A percentile compares a stretch with the other conserved stretches of the same genome.
These are phyloP conservation scores for Megamerina dolium DNA, from an alignment of 2,888 invertebrate species.

Conservation along the genomic window DNA sequence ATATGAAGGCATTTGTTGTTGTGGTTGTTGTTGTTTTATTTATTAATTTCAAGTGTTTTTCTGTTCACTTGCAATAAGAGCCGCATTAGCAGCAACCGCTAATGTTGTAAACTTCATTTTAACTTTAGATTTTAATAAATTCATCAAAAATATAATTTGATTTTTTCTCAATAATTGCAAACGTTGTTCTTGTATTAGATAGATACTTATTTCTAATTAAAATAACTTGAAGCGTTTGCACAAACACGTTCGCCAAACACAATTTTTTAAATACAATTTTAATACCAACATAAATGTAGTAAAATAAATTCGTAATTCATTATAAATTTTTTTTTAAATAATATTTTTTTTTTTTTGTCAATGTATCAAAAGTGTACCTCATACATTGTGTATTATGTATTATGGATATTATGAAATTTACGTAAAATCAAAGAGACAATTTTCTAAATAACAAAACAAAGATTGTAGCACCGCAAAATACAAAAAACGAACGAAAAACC, in stretches of 20 bases:
- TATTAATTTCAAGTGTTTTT: too few species aligned
- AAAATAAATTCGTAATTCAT: too few species aligned
- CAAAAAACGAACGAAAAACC: slow-evolving; percentile 4
- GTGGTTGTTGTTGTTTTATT: background rate
- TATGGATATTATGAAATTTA: slow-evolving; percentile 3
- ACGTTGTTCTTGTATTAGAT: background rate
- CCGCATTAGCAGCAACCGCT: background rate
- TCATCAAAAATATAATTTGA: too few species aligned
- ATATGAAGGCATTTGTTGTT: slow-evolving; percentile 17
- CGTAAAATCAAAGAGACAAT: slow-evolving; percentile 4
- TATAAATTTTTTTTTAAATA: too few species aligned
- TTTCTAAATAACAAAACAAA: slow-evolving; percentile 5
- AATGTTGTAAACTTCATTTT: background rate
- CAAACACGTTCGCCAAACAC: background rate
- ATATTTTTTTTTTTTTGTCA: background rate
- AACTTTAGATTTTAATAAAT: too few species aligned
- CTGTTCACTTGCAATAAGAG: too few species aligned
- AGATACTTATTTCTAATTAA: background rate
- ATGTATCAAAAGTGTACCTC: background rate
- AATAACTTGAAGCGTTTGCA: background rate
- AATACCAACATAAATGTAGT: too few species aligned
- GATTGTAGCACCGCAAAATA: slow-evolving; percentile 3
- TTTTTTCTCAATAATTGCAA: too few species aligned
- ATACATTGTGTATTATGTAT: slow-evolving; percentile 2
- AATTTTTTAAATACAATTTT: background rate